Evolutionary conservation across 2,113 vertebrate genomes (phyloP), one percentile per base, ranked within the genome.

Genomic region (Passer domesticus): DNA sequence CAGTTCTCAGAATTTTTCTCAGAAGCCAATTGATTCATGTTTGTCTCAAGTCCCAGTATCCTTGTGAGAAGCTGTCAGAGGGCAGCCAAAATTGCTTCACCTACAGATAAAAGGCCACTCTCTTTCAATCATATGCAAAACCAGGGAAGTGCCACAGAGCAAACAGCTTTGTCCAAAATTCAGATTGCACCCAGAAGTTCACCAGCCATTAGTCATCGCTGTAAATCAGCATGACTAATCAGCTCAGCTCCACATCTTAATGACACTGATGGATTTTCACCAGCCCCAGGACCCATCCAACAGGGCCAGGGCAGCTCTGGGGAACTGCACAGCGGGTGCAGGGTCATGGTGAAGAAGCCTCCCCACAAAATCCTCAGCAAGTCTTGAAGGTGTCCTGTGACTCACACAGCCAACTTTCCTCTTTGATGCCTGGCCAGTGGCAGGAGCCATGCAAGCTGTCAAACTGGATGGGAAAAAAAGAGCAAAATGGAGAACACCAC

Each of bases 81-180:
- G 73, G 83, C 91, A 95, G 92, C 82, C 96, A 83, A 74, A 81
- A 88, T 67, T 91, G 31, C 67, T 94, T 87, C 66, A 83, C 91
- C 89, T 73, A 30, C 46, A 87, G 50, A 85, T 37, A 33, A 91
- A 89, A 89, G 46, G 58, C 23, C n/a, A 35, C 30, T 78, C 31
- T 0, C 7, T 44, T 86, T 84, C 81, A 49, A 23, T 50, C 87
- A 66, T n/a, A 47, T 82, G 72, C 69, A 78, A 87, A 87, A 53
- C 25, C 25, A 35, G 39, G 30, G 31, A 78, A 62, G 63, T 55
- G 50, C 33, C 63, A 66, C 33, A 47, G 24, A 67, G 63, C 23
- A 66, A 83, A 77, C 8, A 58, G 50, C 52, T 47, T 52, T 76
- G 58, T n/a, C 50, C 1, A 3, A 76, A 89, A 76, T 37, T 82